Conservation (phyloP, 2,888 invertebrate species). For the Cyclophora punctaria region DNA sequence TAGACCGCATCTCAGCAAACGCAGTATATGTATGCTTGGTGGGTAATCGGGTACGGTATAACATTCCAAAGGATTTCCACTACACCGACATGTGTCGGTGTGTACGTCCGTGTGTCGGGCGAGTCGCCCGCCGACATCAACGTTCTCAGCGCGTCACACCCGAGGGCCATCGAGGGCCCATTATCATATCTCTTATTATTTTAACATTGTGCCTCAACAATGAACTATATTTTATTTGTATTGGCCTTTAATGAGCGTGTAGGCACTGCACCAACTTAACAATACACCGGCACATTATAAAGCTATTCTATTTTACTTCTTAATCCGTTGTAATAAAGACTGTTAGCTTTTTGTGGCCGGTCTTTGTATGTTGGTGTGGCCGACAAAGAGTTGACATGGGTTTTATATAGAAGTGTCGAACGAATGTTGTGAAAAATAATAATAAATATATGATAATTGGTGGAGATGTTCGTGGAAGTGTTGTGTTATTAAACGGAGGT, state of each 20-base stretch:
- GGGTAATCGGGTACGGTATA: no score
- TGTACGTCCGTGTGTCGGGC: no score
- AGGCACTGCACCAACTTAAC: constrained; percentile 45
- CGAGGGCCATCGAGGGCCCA: constrained; percentile 38
- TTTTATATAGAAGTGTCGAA: constrained; percentile 59
- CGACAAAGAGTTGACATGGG: constrained; percentile 61
- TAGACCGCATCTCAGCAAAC: no score
- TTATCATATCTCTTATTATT: constrained; percentile 60
- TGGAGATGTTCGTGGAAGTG: constrained; percentile 50
- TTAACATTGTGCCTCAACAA: constrained; percentile 66
- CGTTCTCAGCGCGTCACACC: no score
- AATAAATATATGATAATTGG: constrained; percentile 65
- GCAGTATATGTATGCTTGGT: no score
- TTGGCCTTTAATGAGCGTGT: constrained; percentile 69
- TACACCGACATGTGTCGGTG: no score
- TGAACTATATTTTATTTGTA: constrained; percentile 49
- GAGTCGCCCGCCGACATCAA: no score
- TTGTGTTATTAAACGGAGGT: constrained; percentile 45
- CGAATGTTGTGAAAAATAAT: constrained; percentile 53
- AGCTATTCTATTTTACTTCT: constrained; percentile 22
- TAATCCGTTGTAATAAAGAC: constrained; percentile 16
- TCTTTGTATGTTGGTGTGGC: constrained; percentile 24
- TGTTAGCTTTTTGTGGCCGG: constrained; percentile 1
- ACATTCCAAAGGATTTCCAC: no score
- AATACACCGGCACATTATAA: constrained; percentile 6